phyloP scores from a whole-genome alignment of 2,113 vertebrate genomes.

The Alligator sinensis region DNA sequence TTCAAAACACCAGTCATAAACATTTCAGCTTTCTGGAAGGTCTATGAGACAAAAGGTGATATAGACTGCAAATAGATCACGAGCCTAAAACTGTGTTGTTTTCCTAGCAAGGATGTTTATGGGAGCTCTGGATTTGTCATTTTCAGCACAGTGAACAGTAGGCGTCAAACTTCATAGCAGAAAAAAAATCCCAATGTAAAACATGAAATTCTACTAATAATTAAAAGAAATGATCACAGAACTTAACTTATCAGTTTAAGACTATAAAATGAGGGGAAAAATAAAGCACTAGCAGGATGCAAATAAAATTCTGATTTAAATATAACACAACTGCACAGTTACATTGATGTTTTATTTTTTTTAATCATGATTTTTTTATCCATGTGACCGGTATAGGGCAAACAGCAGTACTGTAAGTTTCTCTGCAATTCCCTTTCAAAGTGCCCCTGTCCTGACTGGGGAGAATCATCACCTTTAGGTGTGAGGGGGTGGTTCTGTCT shows the following conservation, averaged over 20 bases:
- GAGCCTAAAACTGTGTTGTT: background rate
- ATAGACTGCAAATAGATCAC: background rate
- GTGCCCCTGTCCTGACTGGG: background rate
- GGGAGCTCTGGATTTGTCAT: background rate
- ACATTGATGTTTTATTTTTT: background rate
- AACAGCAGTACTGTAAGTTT: background rate
- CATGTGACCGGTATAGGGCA: background rate
- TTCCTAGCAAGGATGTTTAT: background rate
- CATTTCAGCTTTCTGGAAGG: background rate
- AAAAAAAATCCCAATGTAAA: background rate
- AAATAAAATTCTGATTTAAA: background rate
- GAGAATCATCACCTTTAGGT: background rate
- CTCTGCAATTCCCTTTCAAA: background rate
- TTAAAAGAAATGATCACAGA: background rate
- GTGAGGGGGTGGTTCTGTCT: background rate
- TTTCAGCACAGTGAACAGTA: background rate
- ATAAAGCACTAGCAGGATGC: background rate
- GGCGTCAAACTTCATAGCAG: background rate
- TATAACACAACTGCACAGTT: background rate
- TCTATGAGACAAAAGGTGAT: background rate
- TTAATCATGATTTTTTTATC: background rate
- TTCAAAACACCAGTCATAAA: too few species aligned
- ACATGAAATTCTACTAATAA: background rate
- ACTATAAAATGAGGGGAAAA: background rate
- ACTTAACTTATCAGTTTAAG: background rate